A percentile compares a stretch with the other conserved stretches of the same genome.
Evolutionary conservation across 2,113 vertebrate species (phyloP).

Genomic region (Mormyrus lacerda): DNA sequence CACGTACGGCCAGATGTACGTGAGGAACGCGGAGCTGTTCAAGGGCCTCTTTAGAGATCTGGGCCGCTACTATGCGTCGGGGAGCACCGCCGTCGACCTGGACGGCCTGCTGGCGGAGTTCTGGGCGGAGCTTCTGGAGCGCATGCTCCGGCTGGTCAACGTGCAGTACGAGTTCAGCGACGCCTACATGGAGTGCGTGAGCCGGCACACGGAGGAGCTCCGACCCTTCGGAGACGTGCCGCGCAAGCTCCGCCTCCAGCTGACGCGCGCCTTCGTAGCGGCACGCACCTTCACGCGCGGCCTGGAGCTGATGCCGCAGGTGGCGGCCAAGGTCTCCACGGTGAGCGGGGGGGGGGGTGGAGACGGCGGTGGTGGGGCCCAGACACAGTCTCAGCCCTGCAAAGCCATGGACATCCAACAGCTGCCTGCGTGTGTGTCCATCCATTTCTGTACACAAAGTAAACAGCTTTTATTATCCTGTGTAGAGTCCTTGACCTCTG

Average conservation of each 20-base stretch:
- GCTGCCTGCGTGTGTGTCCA: background rate
- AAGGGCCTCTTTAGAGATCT: conserved; percentile 91
- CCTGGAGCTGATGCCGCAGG: conserved; percentile 89
- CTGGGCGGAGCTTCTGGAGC: conserved; percentile 88
- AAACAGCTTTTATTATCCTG: background rate
- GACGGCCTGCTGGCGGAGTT: conserved; percentile 92
- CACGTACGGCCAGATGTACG: conserved; percentile 85
- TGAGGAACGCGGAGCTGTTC: conserved; percentile 92
- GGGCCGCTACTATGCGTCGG: conserved; percentile 88
- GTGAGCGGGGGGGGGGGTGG: conserved; percentile 61
- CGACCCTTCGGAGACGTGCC: conserved; percentile 94
- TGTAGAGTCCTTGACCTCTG: background rate
- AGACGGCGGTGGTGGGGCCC: background rate
- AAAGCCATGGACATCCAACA: no score
- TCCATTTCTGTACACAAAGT: background rate
- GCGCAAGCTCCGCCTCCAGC: conserved; percentile 84
- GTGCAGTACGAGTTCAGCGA: conserved; percentile 89
- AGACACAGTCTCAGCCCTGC: no score
- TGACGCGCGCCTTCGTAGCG: conserved; percentile 80
- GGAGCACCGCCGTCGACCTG: conserved; percentile 77
- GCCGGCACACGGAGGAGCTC: conserved; percentile 86
- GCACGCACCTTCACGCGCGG: conserved; percentile 87
- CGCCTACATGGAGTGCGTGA: conserved; percentile 89
- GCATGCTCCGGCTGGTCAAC: conserved; percentile 93
- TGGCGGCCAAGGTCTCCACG: conserved; percentile 91